Percentiles rank a stretch among this genome's conserved stretches.
phyloP scores from a whole-genome alignment of 2,113 vertebrate species.

The Nibea albiflora region DNA sequence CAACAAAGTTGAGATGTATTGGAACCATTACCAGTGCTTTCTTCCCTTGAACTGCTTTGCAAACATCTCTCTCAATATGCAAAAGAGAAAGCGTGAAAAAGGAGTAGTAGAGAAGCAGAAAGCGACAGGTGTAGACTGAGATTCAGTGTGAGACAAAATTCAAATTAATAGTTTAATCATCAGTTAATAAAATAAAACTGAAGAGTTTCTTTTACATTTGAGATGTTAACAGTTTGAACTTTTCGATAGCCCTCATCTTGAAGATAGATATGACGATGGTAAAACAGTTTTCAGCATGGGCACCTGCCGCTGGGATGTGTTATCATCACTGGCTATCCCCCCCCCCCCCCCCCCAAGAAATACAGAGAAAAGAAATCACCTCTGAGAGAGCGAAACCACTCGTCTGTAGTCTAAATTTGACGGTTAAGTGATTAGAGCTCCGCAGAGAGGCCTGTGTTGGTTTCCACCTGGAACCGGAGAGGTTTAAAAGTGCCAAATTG shows the following conservation, averaged over 20 bases:
- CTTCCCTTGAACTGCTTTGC: not conserved
- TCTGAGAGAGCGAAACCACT: not conserved
- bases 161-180: conserved; percentile 35
- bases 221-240: conserved; percentile 30
- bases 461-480: not conserved
- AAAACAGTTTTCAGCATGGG: not conserved
- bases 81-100: not conserved
- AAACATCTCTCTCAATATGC: not conserved
- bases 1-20: not conserved
- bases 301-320: not conserved
- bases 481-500: not conserved
- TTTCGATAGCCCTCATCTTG: not conserved
- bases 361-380: not conserved
- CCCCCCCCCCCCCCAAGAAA: no score
- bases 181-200: conserved; percentile 30
- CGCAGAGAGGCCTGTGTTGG: not conserved
- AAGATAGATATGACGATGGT: not conserved
- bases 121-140: not conserved
- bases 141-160: not conserved
- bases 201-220: not conserved
- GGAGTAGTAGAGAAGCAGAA: not conserved
- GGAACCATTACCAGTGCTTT: not conserved
- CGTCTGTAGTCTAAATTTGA: conserved; percentile 10
- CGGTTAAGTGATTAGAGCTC: not conserved
- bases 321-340: not conserved